Evolutionary conservation across 2,888 invertebrate species (phyloP).

Genomic region (Calliopum simillimum): DNA sequence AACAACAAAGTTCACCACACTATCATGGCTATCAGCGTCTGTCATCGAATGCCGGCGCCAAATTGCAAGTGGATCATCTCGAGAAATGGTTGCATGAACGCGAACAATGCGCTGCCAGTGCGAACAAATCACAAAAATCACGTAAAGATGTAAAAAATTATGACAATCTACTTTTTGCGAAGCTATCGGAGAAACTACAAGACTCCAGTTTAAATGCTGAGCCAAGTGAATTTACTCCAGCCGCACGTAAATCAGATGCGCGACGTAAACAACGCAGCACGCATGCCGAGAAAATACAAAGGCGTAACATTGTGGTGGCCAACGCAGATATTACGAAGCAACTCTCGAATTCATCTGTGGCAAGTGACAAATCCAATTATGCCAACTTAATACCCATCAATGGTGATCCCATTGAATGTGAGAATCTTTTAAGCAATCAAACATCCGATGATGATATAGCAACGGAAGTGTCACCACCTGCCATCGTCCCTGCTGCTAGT

Average conservation of each 20-base stretch:
- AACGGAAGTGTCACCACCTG: constrained; percentile 42
- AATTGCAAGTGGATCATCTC: constrained; percentile 65
- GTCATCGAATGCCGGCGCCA: constrained; percentile 43
- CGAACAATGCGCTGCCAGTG: constrained; percentile 42
- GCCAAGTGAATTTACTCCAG: constrained; percentile 15
- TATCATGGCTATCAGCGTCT: constrained; percentile 58
- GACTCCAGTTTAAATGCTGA: constrained; percentile 50
- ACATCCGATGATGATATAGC: constrained; percentile 56
- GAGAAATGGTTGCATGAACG: constrained; percentile 69
- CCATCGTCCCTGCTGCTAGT: constrained; percentile 34
- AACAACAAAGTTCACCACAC: constrained; percentile 54
- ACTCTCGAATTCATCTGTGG: constrained; percentile 44
- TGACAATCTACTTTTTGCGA: constrained; percentile 65
- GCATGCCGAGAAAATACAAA: constrained; percentile 38
- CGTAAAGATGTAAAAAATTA: constrained; percentile 63
- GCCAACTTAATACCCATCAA: constrained; percentile 53
- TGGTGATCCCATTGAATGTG: constrained; percentile 60
- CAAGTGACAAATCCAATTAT: constrained; percentile 47
- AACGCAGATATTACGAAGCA: constrained; percentile 34
- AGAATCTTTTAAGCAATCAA: constrained; percentile 56
- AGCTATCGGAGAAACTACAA: constrained; percentile 64
- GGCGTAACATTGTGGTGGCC: constrained; percentile 18
- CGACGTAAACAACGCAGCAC: constrained; percentile 50
- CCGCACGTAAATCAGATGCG: constrained; percentile 51
- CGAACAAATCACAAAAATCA: constrained; percentile 48